Percentiles rank a stretch among this genome's conserved stretches.
phyloP scores from a whole-genome alignment of 2,113 vertebrate species.

The Poeciliopsis occidentalis region DNA sequence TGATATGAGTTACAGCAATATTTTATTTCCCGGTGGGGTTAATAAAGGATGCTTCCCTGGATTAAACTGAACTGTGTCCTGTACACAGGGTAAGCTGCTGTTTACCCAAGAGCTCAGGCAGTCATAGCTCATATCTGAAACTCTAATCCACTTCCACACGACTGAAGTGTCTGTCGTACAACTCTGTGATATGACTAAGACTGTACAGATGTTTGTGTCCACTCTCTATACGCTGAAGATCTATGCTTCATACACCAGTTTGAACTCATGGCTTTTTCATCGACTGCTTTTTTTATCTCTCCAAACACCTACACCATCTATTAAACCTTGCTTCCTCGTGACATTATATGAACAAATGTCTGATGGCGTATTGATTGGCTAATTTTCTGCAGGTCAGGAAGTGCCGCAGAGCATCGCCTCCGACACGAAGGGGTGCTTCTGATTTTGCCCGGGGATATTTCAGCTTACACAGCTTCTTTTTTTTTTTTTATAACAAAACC shows the following conservation, averaged over 20 bases:
- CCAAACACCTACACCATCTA: not conserved
- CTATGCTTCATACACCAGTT: not conserved
- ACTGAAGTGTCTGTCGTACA: not conserved
- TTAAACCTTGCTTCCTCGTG: not conserved
- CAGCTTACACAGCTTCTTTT: not conserved
- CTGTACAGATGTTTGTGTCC: not conserved
- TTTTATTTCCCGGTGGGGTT: too few species aligned
- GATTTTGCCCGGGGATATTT: conserved; percentile 2
- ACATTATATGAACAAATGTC: not conserved
- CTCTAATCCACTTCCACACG: too few species aligned
- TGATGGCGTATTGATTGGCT: not conserved
- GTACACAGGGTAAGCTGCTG: not conserved
- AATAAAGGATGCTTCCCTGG: too few species aligned
- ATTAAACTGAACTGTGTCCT: not conserved
- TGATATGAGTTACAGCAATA: too few species aligned
- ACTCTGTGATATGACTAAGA: conserved; percentile 1
- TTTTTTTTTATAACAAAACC: not conserved
- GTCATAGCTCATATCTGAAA: not conserved
- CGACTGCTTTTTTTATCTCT: not conserved
- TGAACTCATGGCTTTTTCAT: not conserved
- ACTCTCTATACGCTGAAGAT: not conserved
- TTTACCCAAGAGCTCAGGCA: not conserved
- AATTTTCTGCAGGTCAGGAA: not conserved
- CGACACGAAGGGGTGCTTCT: not conserved
- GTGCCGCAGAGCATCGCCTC: not conserved